These are phyloP conservation scores for Eupeodes latifasciatus DNA, from an alignment of 2,888 invertebrate genomes.

Conservation along the genomic window DNA sequence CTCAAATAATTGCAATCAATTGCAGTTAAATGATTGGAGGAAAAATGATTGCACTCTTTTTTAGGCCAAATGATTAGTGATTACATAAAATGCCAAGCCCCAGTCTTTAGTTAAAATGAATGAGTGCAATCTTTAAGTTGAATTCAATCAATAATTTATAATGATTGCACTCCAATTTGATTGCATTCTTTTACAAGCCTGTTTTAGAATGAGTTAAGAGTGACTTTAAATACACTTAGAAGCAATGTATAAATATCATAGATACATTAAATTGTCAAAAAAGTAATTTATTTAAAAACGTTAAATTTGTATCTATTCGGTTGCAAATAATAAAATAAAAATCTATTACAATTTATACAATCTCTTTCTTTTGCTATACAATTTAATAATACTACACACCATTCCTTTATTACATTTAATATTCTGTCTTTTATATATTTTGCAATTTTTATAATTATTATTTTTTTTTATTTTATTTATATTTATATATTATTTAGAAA, in stretches of 20 bases:
- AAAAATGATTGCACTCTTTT: too few relatives aligned
- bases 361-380: background rate
- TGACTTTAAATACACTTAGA: too few relatives aligned
- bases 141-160: too few relatives aligned
- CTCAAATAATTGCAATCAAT: too few relatives aligned
- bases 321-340: background rate
- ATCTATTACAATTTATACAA: background rate
- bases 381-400: slow-evolving; percentile 47
- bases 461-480: slow-evolving; percentile 13
- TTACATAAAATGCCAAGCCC: too few relatives aligned
- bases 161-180: too few relatives aligned
- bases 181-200: too few relatives aligned
- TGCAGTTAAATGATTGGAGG: too few relatives aligned
- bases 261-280: background rate
- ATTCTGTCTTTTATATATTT: slow-evolving; percentile 41
- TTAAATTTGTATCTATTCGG: background rate
- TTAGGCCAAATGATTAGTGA: too few relatives aligned
- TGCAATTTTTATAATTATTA: slow-evolving; percentile 29
- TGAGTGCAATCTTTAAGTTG: too few relatives aligned
- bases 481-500: slow-evolving; percentile 19
- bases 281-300: background rate
- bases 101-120: too few relatives aligned
- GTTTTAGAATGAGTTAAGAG: too few relatives aligned
- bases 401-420: slow-evolving; percentile 36
- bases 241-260: background rate